Evolutionary conservation across 2,888 invertebrate species (phyloP), one percentile per base, ranked within the genome.

Genomic region (Tupiocoris notatus): DNA sequence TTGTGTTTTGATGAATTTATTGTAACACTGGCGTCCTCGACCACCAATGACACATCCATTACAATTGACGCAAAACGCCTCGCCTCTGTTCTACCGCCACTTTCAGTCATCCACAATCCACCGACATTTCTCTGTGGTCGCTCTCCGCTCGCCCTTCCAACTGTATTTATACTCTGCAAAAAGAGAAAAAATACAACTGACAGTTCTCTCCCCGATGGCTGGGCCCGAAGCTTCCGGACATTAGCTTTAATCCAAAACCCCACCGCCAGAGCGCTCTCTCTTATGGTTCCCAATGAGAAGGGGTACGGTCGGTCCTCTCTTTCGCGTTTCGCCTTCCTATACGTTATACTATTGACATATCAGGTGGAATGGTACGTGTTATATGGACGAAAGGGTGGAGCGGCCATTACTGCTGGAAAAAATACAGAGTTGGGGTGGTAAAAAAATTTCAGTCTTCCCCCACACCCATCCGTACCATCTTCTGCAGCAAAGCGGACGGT

Each of bases 1-100:
- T 77, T 65, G 75, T 75, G 77, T 78, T 78, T 78, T 78, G 78
- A 78, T 78, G 78, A 78, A 78, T 78, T 78, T 78, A 78, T 78
- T 78, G 78, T 78, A 78, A 78, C 78, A 78, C 61, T 39, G 58
- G 73, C n/a, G 25, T 18, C 20, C 67, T 59, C 24, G 21, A 18
- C 22, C 66, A 57, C 22, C 62, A 64, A 61, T 76, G 76, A 76
- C 77, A 77, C 75, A 77, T 78, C 78, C 78, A 78, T 78, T 78
- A 78, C 75, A 78, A 78, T 78, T 78, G 78, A 78, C 78, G 78
- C 68, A 18, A 65, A n/a, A 65, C 75, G 65, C 61, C 61, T 39
- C 39, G 39, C 39, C 39, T 39, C 39, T 39, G 39, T 39, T 39
- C 39, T 39, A 39, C 39, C 39, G 39, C 39, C 39, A 39, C 39